Percentiles rank a stretch among this genome's conserved stretches.
phyloP scores from a whole-genome alignment of 1,140 invertebrate genomes.

The Magallana gigas region DNA sequence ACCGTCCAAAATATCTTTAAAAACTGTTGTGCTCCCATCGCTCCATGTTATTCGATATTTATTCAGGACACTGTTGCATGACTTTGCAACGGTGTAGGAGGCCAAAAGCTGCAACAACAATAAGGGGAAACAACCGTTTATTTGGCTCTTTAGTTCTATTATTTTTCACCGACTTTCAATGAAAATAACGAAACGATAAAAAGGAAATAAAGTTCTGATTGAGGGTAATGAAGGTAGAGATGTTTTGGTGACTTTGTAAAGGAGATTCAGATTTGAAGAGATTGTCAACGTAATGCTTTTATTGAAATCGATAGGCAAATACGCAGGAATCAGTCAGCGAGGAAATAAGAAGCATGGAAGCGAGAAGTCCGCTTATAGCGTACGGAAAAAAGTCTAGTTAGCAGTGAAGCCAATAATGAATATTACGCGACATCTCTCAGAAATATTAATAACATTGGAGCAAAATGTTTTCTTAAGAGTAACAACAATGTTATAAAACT shows the following conservation, averaged over 20 bases:
- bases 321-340: not conserved
- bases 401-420: not conserved
- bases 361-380: not conserved
- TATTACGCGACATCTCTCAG: too few relatives aligned
- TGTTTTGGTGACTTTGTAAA: not conserved
- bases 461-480: too few relatives aligned
- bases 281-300: not conserved
- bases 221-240: not conserved
- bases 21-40: not conserved
- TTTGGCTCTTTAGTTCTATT: too few relatives aligned
- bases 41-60: not conserved
- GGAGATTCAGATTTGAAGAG: not conserved
- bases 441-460: too few relatives aligned
- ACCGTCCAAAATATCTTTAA: not conserved
- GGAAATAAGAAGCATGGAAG: not conserved
- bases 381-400: not conserved
- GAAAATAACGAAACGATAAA: not conserved
- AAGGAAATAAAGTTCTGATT: not conserved
- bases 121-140: too few relatives aligned
- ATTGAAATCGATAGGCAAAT: not conserved
- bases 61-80: not conserved
- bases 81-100: too few relatives aligned
- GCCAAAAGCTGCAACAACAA: too few relatives aligned
- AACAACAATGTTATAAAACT: too few relatives aligned
- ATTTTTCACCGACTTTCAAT: too few relatives aligned